phyloP scores from a whole-genome alignment of 2,797 vertebrate species.

The Gallinago nigripennis region DNA sequence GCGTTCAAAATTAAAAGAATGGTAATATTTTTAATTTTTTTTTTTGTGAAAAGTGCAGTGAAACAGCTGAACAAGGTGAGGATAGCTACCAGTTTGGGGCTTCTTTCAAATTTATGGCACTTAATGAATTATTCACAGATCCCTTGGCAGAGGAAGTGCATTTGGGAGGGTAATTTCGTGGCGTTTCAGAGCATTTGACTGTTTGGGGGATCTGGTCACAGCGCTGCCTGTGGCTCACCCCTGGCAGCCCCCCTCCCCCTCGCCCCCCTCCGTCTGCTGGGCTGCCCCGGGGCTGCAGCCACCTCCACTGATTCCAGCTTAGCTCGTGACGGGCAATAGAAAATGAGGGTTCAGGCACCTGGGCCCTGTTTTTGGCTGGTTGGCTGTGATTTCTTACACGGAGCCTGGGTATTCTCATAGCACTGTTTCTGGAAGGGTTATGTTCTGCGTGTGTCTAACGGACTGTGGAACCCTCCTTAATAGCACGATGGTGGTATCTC shows the following conservation, averaged over 20 bases:
- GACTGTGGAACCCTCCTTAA: neutral
- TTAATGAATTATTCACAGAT: neutral
- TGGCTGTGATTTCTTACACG: neutral
- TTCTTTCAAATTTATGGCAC: neutral
- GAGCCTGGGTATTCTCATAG: accelerated
- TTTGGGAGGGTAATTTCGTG: neutral
- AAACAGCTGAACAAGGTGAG: neutral
- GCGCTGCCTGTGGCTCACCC: neutral
- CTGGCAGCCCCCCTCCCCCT: neutral
- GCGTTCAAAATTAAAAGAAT: neutral
- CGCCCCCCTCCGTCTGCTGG: accelerated
- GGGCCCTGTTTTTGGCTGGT: accelerated
- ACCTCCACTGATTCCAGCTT: accelerated
- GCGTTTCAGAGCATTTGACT: accelerated
- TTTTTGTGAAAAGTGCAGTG: neutral
- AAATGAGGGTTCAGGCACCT: neutral
- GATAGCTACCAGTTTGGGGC: neutral
- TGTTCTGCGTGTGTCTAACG: neutral
- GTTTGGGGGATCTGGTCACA: accelerated
- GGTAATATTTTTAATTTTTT: neutral
- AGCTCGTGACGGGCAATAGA: neutral
- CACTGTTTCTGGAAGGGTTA: neutral
- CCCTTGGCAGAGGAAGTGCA: neutral
- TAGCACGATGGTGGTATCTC: accelerated
- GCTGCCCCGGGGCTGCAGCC: neutral